Conservation (phyloP, 2,888 invertebrate genomes). For the Patella pellucida region DNA sequence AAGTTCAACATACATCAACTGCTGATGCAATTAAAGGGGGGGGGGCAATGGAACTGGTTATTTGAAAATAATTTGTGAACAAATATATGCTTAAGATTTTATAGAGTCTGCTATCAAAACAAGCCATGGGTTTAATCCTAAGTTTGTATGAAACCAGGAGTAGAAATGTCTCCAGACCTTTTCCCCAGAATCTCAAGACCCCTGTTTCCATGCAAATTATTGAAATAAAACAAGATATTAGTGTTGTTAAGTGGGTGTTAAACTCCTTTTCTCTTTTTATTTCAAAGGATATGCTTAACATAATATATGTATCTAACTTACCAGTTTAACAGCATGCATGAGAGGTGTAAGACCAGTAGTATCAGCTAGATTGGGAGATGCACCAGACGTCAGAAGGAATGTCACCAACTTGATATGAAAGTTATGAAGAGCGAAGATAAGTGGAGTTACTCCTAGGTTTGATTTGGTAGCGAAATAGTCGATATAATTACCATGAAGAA, state of each 20-base stretch:
- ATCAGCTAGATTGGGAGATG: slow-evolving; percentile 69
- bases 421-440: slow-evolving; percentile 68
- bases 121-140: no score
- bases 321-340: slow-evolving; percentile 71
- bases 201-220: no score
- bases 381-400: slow-evolving; percentile 66
- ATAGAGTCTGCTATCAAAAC: no score
- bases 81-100: no score
- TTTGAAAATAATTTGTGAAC: neutral
- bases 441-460: slow-evolving; percentile 57
- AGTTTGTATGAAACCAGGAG: no score
- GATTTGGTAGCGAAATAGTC: slow-evolving; percentile 51
- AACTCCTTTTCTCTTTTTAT: no score
- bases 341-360: slow-evolving; percentile 68
- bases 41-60: neutral
- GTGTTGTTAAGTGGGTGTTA: no score
- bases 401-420: slow-evolving; percentile 65
- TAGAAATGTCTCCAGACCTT: no score
- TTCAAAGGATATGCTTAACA: no score
- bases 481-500: slow-evolving; percentile 34
- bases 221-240: no score
- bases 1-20: no score
- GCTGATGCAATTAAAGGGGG: neutral
- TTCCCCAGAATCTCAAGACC: no score
- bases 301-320: slow-evolving; percentile 36